These are phyloP conservation scores for Pseudomyrmex flavicornis DNA, from an alignment of 1,140 invertebrate genomes.

Conservation along the genomic window DNA sequence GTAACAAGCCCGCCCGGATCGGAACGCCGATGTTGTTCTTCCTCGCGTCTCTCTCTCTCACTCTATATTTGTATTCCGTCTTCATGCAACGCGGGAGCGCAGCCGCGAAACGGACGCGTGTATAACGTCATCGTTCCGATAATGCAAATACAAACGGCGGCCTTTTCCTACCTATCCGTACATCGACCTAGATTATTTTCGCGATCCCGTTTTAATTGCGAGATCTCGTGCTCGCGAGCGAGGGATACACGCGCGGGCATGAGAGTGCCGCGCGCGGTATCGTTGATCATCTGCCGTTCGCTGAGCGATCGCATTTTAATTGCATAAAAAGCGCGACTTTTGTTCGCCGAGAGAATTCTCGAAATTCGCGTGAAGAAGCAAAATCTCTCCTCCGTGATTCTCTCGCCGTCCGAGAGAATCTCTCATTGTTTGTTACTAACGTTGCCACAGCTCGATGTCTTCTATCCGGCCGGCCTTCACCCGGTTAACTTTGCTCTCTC, in stretches of 20 bases:
- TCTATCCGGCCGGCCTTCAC: constrained; percentile 16
- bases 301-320: neutral
- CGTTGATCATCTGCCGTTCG: neutral
- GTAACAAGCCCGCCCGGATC: constrained; percentile 12
- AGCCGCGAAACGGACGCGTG: neutral
- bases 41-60: neutral
- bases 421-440: constrained; percentile 28
- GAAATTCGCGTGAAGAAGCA: neutral
- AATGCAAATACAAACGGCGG: constrained; percentile 31
- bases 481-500: constrained; percentile 28
- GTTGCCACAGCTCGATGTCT: neutral
- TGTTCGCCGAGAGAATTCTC: neutral
- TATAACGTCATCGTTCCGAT: constrained; percentile 39
- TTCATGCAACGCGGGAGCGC: constrained; percentile 26
- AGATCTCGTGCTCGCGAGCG: neutral
- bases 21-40: constrained; percentile 7
- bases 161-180: neutral
- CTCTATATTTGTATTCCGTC: constrained; percentile 23
- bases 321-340: neutral
- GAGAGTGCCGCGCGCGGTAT: neutral
- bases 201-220: constrained; percentile 41
- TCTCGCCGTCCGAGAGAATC: neutral
- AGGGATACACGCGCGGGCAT: neutral
- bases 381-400: neutral
- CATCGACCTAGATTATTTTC: constrained; percentile 10